phyloP scores from a whole-genome alignment of 2,888 invertebrate genomes.

The Eristalis arbustorum region DNA sequence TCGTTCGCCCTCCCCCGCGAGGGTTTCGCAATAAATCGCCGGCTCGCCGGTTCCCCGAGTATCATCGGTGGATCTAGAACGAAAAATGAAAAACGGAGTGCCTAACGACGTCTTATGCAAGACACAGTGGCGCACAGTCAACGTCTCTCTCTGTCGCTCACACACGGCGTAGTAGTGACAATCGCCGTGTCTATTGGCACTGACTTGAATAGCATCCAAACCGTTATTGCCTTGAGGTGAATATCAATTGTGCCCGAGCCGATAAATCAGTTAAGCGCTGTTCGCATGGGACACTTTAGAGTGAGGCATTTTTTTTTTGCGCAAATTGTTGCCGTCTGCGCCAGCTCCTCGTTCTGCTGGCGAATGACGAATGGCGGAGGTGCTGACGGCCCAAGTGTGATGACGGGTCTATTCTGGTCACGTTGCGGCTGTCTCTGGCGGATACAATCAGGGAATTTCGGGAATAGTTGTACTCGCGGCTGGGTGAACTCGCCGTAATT shows the following conservation, averaged over 20 bases:
- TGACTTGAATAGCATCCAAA: slow-evolving; percentile 47
- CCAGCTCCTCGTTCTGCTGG: not conserved
- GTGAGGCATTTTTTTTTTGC: not conserved
- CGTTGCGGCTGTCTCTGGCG: slow-evolving; percentile 30
- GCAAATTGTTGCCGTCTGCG: slow-evolving; percentile 12
- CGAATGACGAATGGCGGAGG: not conserved
- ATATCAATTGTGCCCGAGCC: slow-evolving; percentile 39
- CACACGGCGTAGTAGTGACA: not conserved
- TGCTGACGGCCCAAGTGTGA: not conserved
- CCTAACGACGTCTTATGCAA: slow-evolving; percentile 37
- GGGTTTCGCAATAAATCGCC: not conserved
- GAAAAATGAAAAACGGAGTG: not conserved
- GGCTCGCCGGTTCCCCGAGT: not conserved
- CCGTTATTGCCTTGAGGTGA: slow-evolving; percentile 39
- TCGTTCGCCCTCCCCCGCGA: not conserved
- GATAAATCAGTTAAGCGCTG: slow-evolving; percentile 23
- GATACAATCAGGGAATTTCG: slow-evolving; percentile 49
- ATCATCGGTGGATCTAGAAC: slow-evolving; percentile 46
- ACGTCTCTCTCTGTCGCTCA: not conserved
- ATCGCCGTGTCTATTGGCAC: slow-evolving; percentile 22
- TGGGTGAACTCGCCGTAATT: slow-evolving; percentile 28
- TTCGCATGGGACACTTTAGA: slow-evolving; percentile 17
- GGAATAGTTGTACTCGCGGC: slow-evolving; percentile 48
- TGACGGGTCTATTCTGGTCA: slow-evolving; percentile 26
- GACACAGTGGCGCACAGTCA: not conserved